A percentile compares a stretch with the other conserved stretches of the same genome.
Evolutionary conservation across 2,888 invertebrate genomes (phyloP).

Genomic region (Stenotaenia linearis): DNA sequence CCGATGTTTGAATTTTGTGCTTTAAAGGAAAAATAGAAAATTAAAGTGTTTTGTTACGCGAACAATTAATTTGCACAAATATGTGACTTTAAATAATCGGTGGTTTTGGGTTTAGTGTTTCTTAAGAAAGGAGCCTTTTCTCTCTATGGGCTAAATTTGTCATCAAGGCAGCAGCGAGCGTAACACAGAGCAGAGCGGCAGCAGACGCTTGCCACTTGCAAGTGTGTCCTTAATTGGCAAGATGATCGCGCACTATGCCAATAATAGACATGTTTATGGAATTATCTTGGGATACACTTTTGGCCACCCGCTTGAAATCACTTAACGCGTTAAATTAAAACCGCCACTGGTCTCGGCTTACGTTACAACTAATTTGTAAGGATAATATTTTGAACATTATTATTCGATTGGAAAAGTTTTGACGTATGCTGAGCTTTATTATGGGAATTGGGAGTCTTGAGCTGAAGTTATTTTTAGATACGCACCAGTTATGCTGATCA

Average conservation of each 20-base stretch:
- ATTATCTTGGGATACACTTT: neutral
- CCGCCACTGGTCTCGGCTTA: neutral
- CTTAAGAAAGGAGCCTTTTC: neutral
- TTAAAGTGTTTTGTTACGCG: neutral
- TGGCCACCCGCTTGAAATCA: neutral
- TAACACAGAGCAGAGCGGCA: neutral
- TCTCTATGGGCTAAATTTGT: conserved; percentile 13
- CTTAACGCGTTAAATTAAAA: neutral
- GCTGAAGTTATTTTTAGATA: neutral
- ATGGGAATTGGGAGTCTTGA: neutral
- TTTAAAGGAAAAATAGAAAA: neutral
- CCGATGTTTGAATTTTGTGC: no score
- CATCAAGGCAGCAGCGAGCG: conserved; percentile 10
- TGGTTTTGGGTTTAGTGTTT: no score
- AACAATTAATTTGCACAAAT: no score
- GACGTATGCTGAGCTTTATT: neutral
- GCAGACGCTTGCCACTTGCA: neutral
- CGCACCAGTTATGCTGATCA: neutral
- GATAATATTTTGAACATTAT: neutral
- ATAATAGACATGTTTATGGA: conserved; percentile 28
- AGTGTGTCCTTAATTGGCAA: conserved; percentile 26
- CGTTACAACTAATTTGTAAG: neutral
- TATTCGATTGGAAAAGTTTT: neutral
- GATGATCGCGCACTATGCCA: neutral
- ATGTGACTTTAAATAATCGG: no score